A percentile compares a stretch with the other conserved stretches of the same genome.
Evolutionary conservation across 1,140 invertebrate species (phyloP).

Genomic region (Antheraea pernyi): DNA sequence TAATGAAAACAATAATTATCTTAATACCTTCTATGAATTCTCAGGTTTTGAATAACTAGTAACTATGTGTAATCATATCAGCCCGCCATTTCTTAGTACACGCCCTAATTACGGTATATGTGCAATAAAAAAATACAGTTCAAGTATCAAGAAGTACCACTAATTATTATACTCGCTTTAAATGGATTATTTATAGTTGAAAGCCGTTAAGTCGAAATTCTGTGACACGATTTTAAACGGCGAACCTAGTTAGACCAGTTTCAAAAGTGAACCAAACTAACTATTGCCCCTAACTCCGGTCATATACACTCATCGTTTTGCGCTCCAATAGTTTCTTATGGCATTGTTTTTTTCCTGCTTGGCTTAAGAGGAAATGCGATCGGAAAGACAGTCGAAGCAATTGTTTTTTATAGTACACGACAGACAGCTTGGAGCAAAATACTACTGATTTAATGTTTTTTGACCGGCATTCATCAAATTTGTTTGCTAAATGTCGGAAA

Average conservation of each 20-base stretch:
- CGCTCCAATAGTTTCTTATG: not conserved
- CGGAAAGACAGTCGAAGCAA: too few relatives aligned
- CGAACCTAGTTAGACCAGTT: conserved; percentile 19
- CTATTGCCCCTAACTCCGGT: too few relatives aligned
- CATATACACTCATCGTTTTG: not conserved
- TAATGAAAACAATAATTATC: not conserved
- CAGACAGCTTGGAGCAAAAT: too few relatives aligned
- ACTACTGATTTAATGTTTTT: too few relatives aligned
- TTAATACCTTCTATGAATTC: not conserved
- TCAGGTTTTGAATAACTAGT: not conserved
- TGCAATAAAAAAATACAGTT: too few relatives aligned
- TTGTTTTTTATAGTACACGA: too few relatives aligned
- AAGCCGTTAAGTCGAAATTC: conserved; percentile 18
- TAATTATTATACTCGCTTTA: too few relatives aligned
- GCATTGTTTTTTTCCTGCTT: not conserved
- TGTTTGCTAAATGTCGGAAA: too few relatives aligned
- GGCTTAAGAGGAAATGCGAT: too few relatives aligned
- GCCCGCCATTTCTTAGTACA: not conserved
- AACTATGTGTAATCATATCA: not conserved
- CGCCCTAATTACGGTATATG: not conserved
- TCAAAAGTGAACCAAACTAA: too few relatives aligned
- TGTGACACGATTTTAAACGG: conserved; percentile 15
- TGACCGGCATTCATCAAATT: too few relatives aligned
- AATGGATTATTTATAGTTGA: not conserved
- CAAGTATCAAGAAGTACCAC: too few relatives aligned